Conservation (phyloP, 1,140 invertebrate genomes). For the Pemphigus obesinymphae region DNA sequence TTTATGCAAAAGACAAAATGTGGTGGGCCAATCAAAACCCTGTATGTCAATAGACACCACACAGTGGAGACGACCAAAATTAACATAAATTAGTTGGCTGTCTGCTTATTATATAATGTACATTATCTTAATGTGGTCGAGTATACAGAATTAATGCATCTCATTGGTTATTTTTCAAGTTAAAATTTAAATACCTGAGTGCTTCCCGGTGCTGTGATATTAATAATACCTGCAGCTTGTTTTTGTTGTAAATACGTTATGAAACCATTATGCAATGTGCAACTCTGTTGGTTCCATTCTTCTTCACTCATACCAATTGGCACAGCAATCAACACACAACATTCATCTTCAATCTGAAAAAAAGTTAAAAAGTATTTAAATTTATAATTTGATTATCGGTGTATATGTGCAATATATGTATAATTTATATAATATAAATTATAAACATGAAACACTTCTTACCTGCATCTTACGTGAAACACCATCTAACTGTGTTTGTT, state of each 20-base stretch:
- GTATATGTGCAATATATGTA: neutral
- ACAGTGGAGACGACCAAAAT: too few relatives aligned
- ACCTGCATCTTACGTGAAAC: slow-evolving; percentile 95
- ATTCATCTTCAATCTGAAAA: slow-evolving; percentile 83
- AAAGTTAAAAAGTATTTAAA: slow-evolving; percentile 39
- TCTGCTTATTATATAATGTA: too few relatives aligned
- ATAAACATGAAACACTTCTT: slow-evolving; percentile 46
- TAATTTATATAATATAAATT: too few relatives aligned
- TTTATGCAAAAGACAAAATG: too few relatives aligned
- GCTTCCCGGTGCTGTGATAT: slow-evolving; percentile 79
- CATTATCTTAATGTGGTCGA: too few relatives aligned
- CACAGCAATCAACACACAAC: slow-evolving; percentile 90
- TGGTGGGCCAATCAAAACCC: too few relatives aligned
- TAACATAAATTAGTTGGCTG: too few relatives aligned
- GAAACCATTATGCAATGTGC: slow-evolving; percentile 83
- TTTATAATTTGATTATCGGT: neutral
- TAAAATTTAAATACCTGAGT: slow-evolving; percentile 61
- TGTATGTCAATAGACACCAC: too few relatives aligned
- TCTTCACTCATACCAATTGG: slow-evolving; percentile 90
- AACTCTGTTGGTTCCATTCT: slow-evolving; percentile 87
- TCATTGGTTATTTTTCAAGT: neutral
- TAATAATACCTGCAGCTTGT: slow-evolving; percentile 96
- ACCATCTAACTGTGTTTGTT: slow-evolving; percentile 89
- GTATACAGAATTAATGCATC: too few relatives aligned
- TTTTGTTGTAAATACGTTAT: slow-evolving; percentile 95